Evolutionary conservation across 2,797 vertebrate species (phyloP), one percentile per base, ranked within the genome.

Genomic region (Leptatherina wallacei): DNA sequence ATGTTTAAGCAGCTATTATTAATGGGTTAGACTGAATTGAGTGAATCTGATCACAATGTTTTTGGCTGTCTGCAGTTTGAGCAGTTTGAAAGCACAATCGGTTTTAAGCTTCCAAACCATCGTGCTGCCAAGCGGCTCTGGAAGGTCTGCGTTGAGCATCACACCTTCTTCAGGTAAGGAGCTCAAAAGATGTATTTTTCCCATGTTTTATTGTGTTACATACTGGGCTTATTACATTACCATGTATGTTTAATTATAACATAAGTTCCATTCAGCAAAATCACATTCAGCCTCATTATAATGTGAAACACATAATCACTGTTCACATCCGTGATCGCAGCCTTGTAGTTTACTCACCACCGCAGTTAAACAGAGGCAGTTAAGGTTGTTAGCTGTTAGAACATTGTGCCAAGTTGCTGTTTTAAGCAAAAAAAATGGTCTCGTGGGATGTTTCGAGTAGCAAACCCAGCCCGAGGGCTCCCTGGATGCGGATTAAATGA

Each of bases 51-150:
- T 13, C 20, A 0, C 9, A 4, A 6, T 13, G 2, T 77, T 85
- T 44, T 65, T 77, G 3, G 55, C 16, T 68, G 1, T 81, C 59
- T 84, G 71, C 92, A 99, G 98, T 96, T 98, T 88, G 98, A 99
- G 88, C 98, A 99, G 85, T 99, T 99, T 91, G 98, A 99, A 93
- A 99, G 97, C 92, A 99, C 97, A 29, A 99, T 99, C 79, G 98
- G 98, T 30, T 99, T 99, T 95, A 99, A 99, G 82, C 94, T 99
- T 69, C 97, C 97, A 69, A 99, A 99, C 90, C 98, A 99, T 66
- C 96, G 96, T 44, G 96, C 98, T 57, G 97, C 98, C 80, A 99
- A 99, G 88, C 94, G 98, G 83, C 95, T 99, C 51, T 99, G 98
- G 98, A 99, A 99, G 91, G 97, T 99, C 16, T 99, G 98, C 54